phyloP scores from a whole-genome alignment of 2,888 invertebrate genomes.

The Bombyx huttoni region DNA sequence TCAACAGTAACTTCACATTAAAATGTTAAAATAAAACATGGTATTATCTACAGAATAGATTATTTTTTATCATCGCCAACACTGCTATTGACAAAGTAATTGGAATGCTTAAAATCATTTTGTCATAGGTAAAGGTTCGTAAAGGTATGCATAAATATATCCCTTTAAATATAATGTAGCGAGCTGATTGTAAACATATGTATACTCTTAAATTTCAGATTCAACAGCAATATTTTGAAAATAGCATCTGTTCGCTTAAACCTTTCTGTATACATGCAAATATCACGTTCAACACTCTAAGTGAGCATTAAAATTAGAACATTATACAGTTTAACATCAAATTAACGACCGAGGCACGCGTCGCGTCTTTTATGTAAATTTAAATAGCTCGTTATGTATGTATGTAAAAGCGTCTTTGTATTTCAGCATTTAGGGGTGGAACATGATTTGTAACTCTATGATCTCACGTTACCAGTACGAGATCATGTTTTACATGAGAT shows the following conservation, averaged over 20 bases:
- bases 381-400: neutral
- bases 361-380: neutral
- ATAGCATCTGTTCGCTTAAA: neutral
- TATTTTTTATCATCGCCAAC: too few species aligned
- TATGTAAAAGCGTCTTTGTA: neutral
- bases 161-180: too few species aligned
- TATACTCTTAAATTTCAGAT: neutral
- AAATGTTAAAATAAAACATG: too few species aligned
- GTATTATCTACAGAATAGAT: too few species aligned
- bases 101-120: too few species aligned
- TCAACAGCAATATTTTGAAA: neutral
- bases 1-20: too few species aligned
- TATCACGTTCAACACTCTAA: neutral
- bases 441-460: neutral
- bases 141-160: too few species aligned
- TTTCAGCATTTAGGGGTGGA: neutral
- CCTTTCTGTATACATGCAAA: neutral
- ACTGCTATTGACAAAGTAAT: too few species aligned
- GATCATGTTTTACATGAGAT: neutral
- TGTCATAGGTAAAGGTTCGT: too few species aligned
- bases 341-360: neutral
- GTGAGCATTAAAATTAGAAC: neutral
- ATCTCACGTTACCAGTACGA: neutral
- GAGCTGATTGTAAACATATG: neutral
- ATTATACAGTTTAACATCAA: neutral